Conservation (phyloP, 2,113 vertebrate genomes). For the Pungitius pungitius region DNA sequence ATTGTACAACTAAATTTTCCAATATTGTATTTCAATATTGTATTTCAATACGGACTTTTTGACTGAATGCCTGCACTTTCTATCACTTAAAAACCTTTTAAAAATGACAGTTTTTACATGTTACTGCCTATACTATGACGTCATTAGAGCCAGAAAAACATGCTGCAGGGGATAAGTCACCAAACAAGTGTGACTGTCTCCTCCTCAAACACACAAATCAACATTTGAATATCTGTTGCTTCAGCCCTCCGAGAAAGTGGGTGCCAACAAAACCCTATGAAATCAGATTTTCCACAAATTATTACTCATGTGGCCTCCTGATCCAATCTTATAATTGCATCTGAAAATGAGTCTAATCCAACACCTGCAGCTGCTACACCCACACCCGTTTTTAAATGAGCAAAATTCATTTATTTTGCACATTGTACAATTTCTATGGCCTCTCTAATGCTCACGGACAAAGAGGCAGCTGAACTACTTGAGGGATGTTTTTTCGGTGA, state of each 20-base stretch:
- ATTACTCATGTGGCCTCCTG: conserved; percentile 49
- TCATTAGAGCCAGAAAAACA: conserved; percentile 46
- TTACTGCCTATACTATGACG: conserved; percentile 24
- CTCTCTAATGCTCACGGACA: not conserved
- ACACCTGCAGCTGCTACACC: conserved; percentile 37
- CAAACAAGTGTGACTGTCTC: conserved; percentile 43
- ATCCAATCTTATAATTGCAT: conserved; percentile 65
- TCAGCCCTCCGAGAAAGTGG: conserved; percentile 36
- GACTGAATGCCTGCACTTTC: not conserved
- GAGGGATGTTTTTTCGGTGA: not conserved
- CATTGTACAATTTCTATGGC: conserved; percentile 20
- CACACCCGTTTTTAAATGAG: conserved; percentile 37
- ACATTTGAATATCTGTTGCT: conserved; percentile 34
- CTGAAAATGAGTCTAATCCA: conserved; percentile 49
- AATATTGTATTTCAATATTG: not conserved
- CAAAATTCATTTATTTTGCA: conserved; percentile 41
- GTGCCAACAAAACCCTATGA: conserved; percentile 44
- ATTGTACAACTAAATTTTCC: not conserved
- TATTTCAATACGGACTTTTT: not conserved
- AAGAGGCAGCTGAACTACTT: conserved; percentile 13
- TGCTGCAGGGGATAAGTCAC: conserved; percentile 45
- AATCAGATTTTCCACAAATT: conserved; percentile 56
- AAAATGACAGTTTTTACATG: conserved; percentile 25
- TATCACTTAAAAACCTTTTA: not conserved
- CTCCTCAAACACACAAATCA: conserved; percentile 44